phyloP scores from a whole-genome alignment of 2,113 vertebrate species.

The Cynoglossus semilaevis region DNA sequence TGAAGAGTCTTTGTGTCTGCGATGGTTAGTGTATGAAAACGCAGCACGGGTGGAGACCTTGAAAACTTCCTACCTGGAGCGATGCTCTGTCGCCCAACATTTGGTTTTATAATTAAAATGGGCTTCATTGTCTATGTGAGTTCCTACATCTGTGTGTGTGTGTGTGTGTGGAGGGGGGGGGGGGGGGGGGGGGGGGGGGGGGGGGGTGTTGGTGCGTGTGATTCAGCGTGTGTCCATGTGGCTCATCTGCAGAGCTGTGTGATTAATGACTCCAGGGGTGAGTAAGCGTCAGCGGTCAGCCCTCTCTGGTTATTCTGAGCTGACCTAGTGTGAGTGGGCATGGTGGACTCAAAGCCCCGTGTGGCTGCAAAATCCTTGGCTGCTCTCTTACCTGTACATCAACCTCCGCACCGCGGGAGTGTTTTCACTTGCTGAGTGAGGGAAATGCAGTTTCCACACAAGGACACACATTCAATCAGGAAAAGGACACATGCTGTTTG shows the following conservation, averaged over 20 bases:
- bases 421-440: slow-evolving; percentile 35
- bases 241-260: slow-evolving; percentile 51
- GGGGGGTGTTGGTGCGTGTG: too few species aligned
- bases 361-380: slow-evolving; percentile 56
- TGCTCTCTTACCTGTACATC: slow-evolving; percentile 63
- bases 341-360: slow-evolving; percentile 59
- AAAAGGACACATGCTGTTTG: slow-evolving; percentile 47
- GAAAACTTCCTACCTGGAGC: slow-evolving; percentile 61
- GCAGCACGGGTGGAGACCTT: slow-evolving; percentile 40
- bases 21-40: slow-evolving; percentile 45
- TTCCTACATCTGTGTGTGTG: slow-evolving; percentile 13
- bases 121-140: slow-evolving; percentile 16
- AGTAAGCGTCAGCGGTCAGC: slow-evolving; percentile 54
- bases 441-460: slow-evolving; percentile 46
- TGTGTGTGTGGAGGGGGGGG: too few species aligned
- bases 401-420: slow-evolving; percentile 39
- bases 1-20: slow-evolving; percentile 37
- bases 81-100: slow-evolving; percentile 60
- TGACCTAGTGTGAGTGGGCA: slow-evolving; percentile 59
- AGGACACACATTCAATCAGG: slow-evolving; percentile 60
- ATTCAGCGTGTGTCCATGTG: slow-evolving; percentile 15
- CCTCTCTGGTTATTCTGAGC: slow-evolving; percentile 67
- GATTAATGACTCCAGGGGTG: slow-evolving; percentile 69
- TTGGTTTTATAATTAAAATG: slow-evolving; percentile 60
- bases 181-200: too few species aligned